Percentiles rank a stretch among this genome's conserved stretches.
Conservation (phyloP, 2,888 invertebrate species). For the Chouioia cunea region DNA sequence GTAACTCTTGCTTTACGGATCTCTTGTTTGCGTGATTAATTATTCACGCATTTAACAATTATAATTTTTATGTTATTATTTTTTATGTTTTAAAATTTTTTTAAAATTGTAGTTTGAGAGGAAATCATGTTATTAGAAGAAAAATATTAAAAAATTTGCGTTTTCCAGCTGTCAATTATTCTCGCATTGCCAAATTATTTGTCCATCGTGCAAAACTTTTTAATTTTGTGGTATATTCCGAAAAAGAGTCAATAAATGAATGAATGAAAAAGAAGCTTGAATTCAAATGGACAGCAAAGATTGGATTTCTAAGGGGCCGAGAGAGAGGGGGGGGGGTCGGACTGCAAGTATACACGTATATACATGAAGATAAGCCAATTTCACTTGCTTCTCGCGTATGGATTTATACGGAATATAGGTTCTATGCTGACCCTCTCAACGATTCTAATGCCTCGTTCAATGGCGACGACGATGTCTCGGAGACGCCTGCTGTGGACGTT, state of each 20-base stretch:
- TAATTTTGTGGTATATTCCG: too few relatives aligned
- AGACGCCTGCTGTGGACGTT: constrained; percentile 25
- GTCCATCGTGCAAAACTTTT: too few relatives aligned
- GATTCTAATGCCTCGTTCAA: constrained; percentile 12
- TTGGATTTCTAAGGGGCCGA: constrained; percentile 7
- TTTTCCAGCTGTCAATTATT: too few relatives aligned
- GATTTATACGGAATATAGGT: constrained; percentile 16
- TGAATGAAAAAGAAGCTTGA: background rate
- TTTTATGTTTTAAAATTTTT: too few relatives aligned
- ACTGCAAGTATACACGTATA: background rate
- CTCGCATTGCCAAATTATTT: too few relatives aligned
- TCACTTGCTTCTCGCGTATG: background rate
- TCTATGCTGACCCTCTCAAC: constrained; percentile 8
- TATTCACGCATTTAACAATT: background rate
- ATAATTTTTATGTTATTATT: too few relatives aligned
- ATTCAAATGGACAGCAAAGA: constrained; percentile 12
- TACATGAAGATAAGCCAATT: constrained; percentile 9
- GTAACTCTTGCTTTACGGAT: background rate
- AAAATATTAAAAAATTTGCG: too few relatives aligned
- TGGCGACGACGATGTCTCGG: background rate
- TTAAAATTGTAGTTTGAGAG: too few relatives aligned
- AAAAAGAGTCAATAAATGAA: too few relatives aligned
- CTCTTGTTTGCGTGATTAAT: background rate
- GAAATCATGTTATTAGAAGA: too few relatives aligned
- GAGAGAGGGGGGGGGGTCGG: too few relatives aligned